Evolutionary conservation across 2,797 vertebrate genomes (phyloP), one percentile per base, ranked within the genome.

Genomic region (Micrastur ruficollis): DNA sequence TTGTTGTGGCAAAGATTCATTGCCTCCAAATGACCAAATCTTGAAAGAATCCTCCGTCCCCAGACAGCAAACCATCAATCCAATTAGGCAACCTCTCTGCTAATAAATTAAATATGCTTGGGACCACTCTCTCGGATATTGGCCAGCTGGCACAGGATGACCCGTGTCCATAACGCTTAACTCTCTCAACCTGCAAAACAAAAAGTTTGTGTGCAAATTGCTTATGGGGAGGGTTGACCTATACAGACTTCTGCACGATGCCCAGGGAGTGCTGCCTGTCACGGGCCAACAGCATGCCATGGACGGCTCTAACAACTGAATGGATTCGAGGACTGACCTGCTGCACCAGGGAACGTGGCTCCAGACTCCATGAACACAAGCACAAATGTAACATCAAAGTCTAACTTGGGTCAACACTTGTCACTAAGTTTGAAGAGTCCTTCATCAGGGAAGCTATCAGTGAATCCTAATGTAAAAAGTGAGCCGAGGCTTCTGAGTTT

Each of bases 111-210:
- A 70, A 88, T 53, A 27, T 34, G 11, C 23, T 71, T 46, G 34
- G 72, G 49, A 91, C 22, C 14, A 8, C 46, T 80, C 31, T 76
- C 36, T 79, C 2, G 0, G 38, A 9, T 36, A 44, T 4, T 42
- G 40, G 74, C 90, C 92, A 93, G 86, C 81, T 96, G 95, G 92
- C 86, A 82, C 52, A 46, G 47, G 7, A 47, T 38, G 27, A 38
- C 32, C 58, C 0, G 0, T 56, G 42, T 26, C 70, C 23, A 15
- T 49, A 74, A 71, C 3, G 6, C 38, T 76, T 32, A 72, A 72
- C 20, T 75, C 31, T 73, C 47, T 44, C 36, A 66, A 32, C 2
- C 16, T 44, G 62, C 42, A 86, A 59, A 36, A 26, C 42, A 47
- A 79, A n/a, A 90, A 15, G 1, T 1, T 12, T 49, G 15, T 6